Base-by-base conservation (phyloP, 2,797 vertebrate species). In the Gymnocypris eckloni region DNA sequence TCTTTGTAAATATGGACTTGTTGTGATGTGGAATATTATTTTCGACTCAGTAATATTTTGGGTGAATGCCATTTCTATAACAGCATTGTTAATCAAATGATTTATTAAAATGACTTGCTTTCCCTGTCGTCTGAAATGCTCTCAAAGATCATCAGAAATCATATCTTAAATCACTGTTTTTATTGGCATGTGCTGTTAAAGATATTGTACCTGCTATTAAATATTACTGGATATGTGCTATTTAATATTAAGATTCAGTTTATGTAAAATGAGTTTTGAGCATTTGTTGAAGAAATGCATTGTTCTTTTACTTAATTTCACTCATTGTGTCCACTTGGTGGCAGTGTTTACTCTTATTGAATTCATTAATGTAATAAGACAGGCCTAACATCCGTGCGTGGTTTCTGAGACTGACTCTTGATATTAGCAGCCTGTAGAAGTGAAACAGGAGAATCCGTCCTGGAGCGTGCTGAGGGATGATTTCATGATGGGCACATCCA, bases 401-500 rank as follows among this genome's bases (percentile, higher is more conserved):
- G 3, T 28, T 37, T 9, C 4, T 50, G 4, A 22, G 20, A 37
- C 54, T 48, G 66, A 80, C 87, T 54, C 16, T 3, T 61, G 28
- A 20, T 45, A 10, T 6, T 56, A 91, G 88, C 70, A 96, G 95
- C 86, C 84, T 79, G 81, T 90, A 45, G 89, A 59, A 6, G 92
- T 92, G n/a, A 92, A 93, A 13, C 94, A 95, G 72, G 94, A 96
- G 48, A 92, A 91, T 20, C 95, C 98, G 0, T 92, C 94, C 2
- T 99, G 98, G 98, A 96, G 93, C 7, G 96, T 98, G 86, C 92
- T 99, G 43, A 96, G 95, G 25, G 98, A 99, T 2, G 97, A 98
- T 90, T 99, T 97, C 93, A 98, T 99, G 98, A 98, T 99, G 97
- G 97, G 97, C 37, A 97, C 97, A 0, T 94, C 96, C 66, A 99